Base-by-base conservation (phyloP, 1,140 invertebrate species). In the Bradysia coprophila region DNA sequence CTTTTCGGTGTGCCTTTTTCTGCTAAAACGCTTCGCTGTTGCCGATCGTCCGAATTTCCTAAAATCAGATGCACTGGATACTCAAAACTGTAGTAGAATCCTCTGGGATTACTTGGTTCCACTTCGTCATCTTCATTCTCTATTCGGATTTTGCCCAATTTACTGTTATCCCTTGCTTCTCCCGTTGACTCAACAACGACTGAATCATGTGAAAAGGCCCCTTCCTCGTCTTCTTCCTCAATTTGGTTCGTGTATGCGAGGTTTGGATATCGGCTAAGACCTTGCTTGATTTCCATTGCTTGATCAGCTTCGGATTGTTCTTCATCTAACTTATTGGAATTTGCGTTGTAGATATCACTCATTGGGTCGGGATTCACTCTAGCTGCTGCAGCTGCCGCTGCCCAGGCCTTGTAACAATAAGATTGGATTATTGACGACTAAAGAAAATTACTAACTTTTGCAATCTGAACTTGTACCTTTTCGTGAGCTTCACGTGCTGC, bases 71-170 rank as follows among this genome's bases (percentile, higher is more conserved):
- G 68, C 5, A 69, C 69, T 6, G 70, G 68, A 54, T 72, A 72
- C 43, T 65, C 63, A 57, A 65, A 69, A 42, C 59, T 65, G 54
- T 72, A 72, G 62, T 70, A 71, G 57, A 72, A 72, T 23, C 69
- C 70, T 49, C 66, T 64, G 23, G 69, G 69, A 15, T 68, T 68
- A 21, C 68, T 68, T 53, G 41, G 34, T n/a, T 45, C 38, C 44
- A 57, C 51, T 48, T 54, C 49, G 13, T n/a, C 13, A 5, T 22
- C 21, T 31, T 28, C n/a, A 6, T 10, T 11, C 6, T 21, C 19
- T 4, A 21, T 6, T 33, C 28, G 8, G 6, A 24, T n/a, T 33
- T 11, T 28, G 21, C 16, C 3, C 21, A 19, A 13, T 41, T 41
- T 5, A 21, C n/a, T 33, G 3, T 16, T 33, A 21, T 21, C 40